Evolutionary conservation across 2,797 vertebrate species (phyloP).

Genomic region (Tolypeutes matacus): DNA sequence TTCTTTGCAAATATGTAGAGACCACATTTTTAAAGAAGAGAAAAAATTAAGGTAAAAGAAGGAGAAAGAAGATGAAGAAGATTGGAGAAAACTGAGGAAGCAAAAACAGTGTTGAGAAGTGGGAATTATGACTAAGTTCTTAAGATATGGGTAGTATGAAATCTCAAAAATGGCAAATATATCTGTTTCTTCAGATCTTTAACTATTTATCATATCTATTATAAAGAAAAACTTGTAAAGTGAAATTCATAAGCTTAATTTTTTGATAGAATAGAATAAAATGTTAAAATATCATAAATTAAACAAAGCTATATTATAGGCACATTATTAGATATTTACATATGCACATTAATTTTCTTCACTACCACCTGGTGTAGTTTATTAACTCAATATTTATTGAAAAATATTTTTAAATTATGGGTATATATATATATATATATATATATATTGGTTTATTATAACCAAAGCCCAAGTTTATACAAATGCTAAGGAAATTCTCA

Average conservation of each 20-base stretch:
- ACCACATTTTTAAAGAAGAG: not conserved
- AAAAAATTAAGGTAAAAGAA: not conserved
- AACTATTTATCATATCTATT: not conserved
- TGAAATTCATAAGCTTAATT: not conserved
- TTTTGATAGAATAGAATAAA: not conserved
- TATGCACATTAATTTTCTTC: too few relatives aligned
- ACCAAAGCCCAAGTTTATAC: accelerated
- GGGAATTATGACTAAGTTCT: not conserved
- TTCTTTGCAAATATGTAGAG: too few relatives aligned
- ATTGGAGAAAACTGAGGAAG: too few relatives aligned
- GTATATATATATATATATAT: not conserved
- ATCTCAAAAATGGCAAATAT: not conserved
- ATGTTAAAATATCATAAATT: too few relatives aligned
- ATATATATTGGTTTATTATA: not conserved
- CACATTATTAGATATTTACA: too few relatives aligned
- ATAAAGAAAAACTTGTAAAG: not conserved
- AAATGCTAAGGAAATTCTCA: not conserved
- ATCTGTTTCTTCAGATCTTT: too few relatives aligned
- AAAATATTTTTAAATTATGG: too few relatives aligned
- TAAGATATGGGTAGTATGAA: too few relatives aligned
- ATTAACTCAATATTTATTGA: too few relatives aligned
- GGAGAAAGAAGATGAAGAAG: not conserved
- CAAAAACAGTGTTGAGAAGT: not conserved
- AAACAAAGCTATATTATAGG: not conserved
- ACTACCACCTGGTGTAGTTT: too few relatives aligned